Percentiles rank a stretch among this genome's conserved stretches.
Evolutionary conservation across 37 sponge, comb jelly and placozoan genomes (phyloP).

Genomic region (Beroe forskalii): DNA sequence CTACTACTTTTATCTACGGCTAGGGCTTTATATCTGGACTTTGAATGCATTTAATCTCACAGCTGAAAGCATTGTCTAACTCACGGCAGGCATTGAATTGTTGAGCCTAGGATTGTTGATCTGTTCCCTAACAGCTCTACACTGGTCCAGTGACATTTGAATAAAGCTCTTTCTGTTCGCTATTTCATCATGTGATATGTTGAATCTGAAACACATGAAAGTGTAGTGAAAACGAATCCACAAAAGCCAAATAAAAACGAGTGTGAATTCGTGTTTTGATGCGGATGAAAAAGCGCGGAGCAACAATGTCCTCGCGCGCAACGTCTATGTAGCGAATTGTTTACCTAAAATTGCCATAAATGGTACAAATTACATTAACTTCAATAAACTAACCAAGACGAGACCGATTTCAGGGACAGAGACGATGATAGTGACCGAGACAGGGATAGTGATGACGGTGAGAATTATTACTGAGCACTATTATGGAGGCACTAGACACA

Average conservation of each 20-base stretch:
- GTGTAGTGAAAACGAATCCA: neutral
- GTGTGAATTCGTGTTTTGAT: neutral
- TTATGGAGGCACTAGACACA: too few relatives aligned
- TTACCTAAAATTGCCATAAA: too few relatives aligned
- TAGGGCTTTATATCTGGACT: too few relatives aligned
- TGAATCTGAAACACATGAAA: conserved; percentile 61
- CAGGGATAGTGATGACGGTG: too few relatives aligned
- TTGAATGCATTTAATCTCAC: too few relatives aligned
- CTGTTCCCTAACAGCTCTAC: conserved; percentile 5
- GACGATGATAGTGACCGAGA: too few relatives aligned
- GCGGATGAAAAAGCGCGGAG: neutral
- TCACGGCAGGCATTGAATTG: neutral
- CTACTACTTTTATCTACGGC: too few relatives aligned
- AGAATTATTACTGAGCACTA: too few relatives aligned
- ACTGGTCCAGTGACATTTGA: conserved; percentile 34
- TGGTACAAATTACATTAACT: too few relatives aligned
- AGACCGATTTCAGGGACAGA: too few relatives aligned
- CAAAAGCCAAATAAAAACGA: neutral
- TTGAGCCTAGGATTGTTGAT: neutral
- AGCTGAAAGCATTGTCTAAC: neutral
- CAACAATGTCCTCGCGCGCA: neutral
- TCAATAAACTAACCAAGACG: too few relatives aligned
- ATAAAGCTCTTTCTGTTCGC: conserved; percentile 55
- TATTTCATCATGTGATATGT: conserved; percentile 43
- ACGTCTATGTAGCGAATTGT: neutral